Evolutionary conservation across 2,888 invertebrate species (phyloP).

Genomic region (Caenorhabditis wallacei): DNA sequence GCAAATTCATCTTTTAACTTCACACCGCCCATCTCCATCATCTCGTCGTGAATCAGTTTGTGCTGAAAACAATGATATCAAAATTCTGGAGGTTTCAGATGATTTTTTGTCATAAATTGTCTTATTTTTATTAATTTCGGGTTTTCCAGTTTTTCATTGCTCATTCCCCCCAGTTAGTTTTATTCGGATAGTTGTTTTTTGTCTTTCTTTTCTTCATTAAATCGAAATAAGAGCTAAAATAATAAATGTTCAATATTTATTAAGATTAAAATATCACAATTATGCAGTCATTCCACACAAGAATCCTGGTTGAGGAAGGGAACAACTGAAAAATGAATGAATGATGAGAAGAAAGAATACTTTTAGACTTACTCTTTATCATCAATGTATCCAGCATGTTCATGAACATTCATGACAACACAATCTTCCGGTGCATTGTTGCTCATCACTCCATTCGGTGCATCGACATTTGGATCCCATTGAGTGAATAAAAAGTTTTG

Average conservation of each 20-base stretch:
- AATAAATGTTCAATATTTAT: constrained; percentile 4
- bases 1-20: constrained; percentile 61
- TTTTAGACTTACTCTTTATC: constrained; percentile 26
- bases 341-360: neutral
- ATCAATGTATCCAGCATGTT: constrained; percentile 37
- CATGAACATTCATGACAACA: constrained; percentile 53
- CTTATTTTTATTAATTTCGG: neutral
- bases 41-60: constrained; percentile 61
- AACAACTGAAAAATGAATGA: constrained; percentile 23
- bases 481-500: constrained; percentile 46
- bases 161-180: constrained; percentile 18
- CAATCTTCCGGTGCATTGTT: constrained; percentile 51
- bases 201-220: constrained; percentile 12
- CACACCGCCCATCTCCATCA: constrained; percentile 53
- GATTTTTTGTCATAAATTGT: constrained; percentile 56
- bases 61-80: constrained; percentile 58
- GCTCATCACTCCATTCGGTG: constrained; percentile 34
- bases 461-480: constrained; percentile 33
- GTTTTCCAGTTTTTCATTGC: constrained; percentile 23
- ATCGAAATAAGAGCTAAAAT: neutral
- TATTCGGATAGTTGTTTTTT: constrained; percentile 26
- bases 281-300: constrained; percentile 46
- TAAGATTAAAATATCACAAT: neutral
- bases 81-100: constrained; percentile 62
- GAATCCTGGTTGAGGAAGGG: constrained; percentile 31